Evolutionary conservation across 2,113 vertebrate genomes (phyloP).

Genomic region (Tupaia tana): DNA sequence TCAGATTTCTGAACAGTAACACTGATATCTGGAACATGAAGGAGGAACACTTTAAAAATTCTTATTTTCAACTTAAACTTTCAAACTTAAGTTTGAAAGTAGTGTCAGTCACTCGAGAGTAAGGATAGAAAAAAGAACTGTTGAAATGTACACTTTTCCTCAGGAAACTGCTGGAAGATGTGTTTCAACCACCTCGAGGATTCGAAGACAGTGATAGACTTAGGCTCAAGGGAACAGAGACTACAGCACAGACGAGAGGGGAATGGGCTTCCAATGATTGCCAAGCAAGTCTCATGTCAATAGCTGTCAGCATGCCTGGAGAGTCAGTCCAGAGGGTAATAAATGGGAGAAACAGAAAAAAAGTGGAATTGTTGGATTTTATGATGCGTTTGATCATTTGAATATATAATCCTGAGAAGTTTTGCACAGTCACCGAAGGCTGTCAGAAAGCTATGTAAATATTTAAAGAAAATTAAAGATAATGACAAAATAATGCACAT

Average conservation of each 20-base stretch:
- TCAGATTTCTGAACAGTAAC: background rate
- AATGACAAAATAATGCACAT: background rate
- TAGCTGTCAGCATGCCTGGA: rapidly evolving
- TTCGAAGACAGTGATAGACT: background rate
- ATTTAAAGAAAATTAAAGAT: background rate
- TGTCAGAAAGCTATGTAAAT: background rate
- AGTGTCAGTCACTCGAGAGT: background rate
- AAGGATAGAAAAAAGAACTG: background rate
- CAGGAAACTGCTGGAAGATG: background rate
- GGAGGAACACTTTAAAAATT: background rate
- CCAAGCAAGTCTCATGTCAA: background rate
- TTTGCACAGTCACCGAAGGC: background rate
- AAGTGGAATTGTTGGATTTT: background rate
- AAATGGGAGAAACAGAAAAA: background rate
- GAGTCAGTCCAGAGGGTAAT: background rate
- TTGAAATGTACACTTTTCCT: background rate
- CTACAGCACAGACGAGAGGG: rapidly evolving
- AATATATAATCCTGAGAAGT: background rate
- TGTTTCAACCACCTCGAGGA: background rate
- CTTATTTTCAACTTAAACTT: background rate
- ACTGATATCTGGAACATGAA: background rate
- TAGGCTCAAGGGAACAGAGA: background rate
- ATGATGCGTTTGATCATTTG: background rate
- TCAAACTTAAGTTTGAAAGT: background rate
- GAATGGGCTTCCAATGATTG: rapidly evolving